Conservation (phyloP, 2,888 invertebrate species). For the Noctua pronuba region DNA sequence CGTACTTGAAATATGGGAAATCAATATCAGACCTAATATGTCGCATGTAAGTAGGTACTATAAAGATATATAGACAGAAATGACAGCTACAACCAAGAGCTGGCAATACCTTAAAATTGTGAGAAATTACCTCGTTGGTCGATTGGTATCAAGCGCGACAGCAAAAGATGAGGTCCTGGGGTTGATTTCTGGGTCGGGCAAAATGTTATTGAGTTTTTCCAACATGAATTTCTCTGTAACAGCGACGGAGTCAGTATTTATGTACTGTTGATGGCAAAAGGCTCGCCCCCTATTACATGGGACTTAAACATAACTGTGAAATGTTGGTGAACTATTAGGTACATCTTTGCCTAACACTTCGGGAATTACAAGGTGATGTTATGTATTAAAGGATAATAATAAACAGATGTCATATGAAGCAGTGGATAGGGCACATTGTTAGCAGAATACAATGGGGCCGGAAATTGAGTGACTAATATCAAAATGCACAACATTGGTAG, state of each 20-base stretch:
- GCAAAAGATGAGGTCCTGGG: too few species aligned
- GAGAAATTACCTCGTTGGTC: background rate
- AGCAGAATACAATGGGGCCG: background rate
- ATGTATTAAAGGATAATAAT: background rate
- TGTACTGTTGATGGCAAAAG: too few species aligned
- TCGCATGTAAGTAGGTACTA: background rate
- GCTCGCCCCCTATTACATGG: too few species aligned
- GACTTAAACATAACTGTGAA: too few species aligned
- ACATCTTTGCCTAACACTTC: too few species aligned
- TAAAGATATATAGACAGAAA: background rate
- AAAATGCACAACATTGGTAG: background rate
- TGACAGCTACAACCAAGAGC: background rate
- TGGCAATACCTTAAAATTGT: background rate
- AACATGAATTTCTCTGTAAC: too few species aligned
- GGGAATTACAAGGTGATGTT: too few species aligned
- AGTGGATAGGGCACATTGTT: background rate
- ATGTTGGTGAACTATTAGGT: too few species aligned
- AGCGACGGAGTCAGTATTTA: too few species aligned
- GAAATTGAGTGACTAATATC: background rate
- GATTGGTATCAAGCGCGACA: background rate
- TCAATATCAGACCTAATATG: conserved; percentile 13
- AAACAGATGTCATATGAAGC: background rate
- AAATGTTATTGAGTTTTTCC: too few species aligned
- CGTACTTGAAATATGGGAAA: conserved; percentile 3
- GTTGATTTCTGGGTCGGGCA: too few species aligned